Conservation (phyloP, 2,113 vertebrate species). For the Enhydra lutris region DNA sequence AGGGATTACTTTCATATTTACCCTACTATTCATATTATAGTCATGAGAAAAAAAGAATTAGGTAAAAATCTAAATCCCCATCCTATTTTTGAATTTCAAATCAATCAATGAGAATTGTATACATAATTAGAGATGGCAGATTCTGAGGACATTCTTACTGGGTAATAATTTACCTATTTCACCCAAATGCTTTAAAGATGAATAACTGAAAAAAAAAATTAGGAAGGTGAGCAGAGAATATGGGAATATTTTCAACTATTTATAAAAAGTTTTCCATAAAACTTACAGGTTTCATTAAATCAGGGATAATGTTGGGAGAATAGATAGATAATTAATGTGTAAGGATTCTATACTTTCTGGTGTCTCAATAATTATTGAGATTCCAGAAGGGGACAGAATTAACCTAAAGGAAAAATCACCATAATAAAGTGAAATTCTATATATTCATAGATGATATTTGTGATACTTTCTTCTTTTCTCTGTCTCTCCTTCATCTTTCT, state of each 20-base stretch:
- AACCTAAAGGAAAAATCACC: not conserved
- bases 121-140: not conserved
- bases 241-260: not conserved
- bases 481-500: not conserved
- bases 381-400: not conserved
- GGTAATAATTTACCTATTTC: not conserved
- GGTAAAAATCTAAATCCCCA: not conserved
- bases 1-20: not conserved
- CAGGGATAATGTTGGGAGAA: not conserved
- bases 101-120: not conserved
- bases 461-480: not conserved
- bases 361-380: not conserved
- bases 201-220: not conserved
- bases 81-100: not conserved
- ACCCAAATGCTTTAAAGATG: not conserved
- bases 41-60: not conserved
- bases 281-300: not conserved
- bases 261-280: not conserved
- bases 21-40: not conserved
- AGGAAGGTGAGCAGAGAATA: fast-evolving
- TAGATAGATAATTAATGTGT: not conserved
- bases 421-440: not conserved
- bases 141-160: not conserved
- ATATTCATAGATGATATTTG: not conserved
- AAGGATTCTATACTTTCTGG: not conserved